A percentile compares a stretch with the other conserved stretches of the same genome.
These are phyloP conservation scores for Adelges cooleyi DNA, from an alignment of 1,140 invertebrate species.

Conservation along the genomic window DNA sequence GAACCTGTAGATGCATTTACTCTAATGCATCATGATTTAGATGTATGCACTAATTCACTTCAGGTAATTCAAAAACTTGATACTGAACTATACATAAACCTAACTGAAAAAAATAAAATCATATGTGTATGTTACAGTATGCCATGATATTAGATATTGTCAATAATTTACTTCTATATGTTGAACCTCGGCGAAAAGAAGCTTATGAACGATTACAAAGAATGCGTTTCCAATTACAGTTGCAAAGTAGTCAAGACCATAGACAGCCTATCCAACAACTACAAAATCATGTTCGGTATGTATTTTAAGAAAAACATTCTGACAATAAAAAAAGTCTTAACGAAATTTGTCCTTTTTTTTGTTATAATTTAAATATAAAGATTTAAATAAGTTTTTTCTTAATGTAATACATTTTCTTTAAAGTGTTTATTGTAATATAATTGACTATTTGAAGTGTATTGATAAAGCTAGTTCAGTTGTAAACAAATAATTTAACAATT, in stretches of 20 bases:
- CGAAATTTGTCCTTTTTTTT: neutral
- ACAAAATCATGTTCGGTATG: slow-evolving; percentile 66
- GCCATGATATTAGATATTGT: slow-evolving; percentile 93
- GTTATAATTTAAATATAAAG: no score
- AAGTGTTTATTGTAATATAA: no score
- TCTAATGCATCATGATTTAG: slow-evolving; percentile 93
- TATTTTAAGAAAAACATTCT: neutral
- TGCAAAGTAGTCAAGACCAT: slow-evolving; percentile 81
- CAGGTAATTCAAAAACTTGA: slow-evolving; percentile 43
- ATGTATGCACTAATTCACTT: slow-evolving; percentile 92
- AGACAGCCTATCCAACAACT: slow-evolving; percentile 80
- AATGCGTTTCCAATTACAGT: slow-evolving; percentile 84
- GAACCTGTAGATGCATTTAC: slow-evolving; percentile 93
- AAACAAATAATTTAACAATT: no score
- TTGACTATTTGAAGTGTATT: no score
- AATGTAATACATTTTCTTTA: no score
- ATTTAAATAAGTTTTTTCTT: no score
- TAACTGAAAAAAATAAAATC: no score
- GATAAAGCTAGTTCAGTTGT: no score
- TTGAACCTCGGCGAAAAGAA: slow-evolving; percentile 89
- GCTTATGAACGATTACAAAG: slow-evolving; percentile 75
- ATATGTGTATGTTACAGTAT: slow-evolving; percentile 59
- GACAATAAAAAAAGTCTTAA: neutral
- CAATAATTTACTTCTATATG: slow-evolving; percentile 91
- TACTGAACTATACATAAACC: neutral